Percentiles rank a stretch among this genome's conserved stretches.
Conservation (phyloP, 2,113 vertebrate genomes). For the Stigmatopora argus region DNA sequence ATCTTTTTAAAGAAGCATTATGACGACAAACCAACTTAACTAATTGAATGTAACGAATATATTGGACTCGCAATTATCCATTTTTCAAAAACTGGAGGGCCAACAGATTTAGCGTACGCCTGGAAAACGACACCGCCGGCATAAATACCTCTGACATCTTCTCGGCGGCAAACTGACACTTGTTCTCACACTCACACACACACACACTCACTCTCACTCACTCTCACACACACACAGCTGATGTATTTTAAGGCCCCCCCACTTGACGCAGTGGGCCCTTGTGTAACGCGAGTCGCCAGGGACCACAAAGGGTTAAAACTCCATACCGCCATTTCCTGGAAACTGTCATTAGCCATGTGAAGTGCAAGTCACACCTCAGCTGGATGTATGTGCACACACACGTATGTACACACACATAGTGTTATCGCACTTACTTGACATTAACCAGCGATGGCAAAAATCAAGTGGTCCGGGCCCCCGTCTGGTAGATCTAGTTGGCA, state of each 20-base stretch:
- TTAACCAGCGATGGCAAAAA: background rate
- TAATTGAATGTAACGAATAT: no score
- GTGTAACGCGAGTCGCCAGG: background rate
- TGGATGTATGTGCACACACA: background rate
- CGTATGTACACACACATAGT: background rate
- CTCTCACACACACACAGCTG: background rate
- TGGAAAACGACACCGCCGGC: constrained; percentile 11
- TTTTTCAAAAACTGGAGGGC: no score
- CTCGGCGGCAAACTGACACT: constrained; percentile 15
- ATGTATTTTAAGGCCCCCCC: background rate
- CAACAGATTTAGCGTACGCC: background rate
- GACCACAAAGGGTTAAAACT: background rate
- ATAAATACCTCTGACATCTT: constrained; percentile 6
- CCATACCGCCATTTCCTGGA: background rate
- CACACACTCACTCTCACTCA: constrained; percentile 5
- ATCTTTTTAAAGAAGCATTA: no score
- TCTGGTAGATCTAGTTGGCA: no score
- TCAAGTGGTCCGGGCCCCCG: no score
- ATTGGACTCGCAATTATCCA: no score
- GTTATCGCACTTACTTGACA: background rate
- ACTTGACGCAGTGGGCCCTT: background rate
- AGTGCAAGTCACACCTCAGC: constrained; percentile 19
- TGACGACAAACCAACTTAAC: no score
- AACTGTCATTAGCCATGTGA: constrained; percentile 18
- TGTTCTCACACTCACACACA: constrained; percentile 29